phyloP scores from a whole-genome alignment of 1,140 invertebrate genomes.

The Amyelois transitella region DNA sequence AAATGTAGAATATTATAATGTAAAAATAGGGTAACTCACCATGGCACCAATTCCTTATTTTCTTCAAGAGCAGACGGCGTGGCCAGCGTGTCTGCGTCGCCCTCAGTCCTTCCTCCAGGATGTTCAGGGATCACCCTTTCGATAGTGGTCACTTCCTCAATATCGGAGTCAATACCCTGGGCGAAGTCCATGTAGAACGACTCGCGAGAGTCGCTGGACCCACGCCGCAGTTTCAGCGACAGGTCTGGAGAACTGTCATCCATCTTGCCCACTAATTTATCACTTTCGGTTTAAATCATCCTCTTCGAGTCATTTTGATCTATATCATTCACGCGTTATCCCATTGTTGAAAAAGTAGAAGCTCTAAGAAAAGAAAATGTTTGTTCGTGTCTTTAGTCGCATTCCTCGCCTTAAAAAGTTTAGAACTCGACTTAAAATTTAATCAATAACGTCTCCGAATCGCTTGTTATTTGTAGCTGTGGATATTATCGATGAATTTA shows the following conservation, averaged over 20 bases:
- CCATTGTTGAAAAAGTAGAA: constrained; percentile 23
- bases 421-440: too few relatives aligned
- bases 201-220: constrained; percentile 88
- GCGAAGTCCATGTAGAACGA: constrained; percentile 93
- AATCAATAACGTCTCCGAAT: too few relatives aligned
- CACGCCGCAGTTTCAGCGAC: constrained; percentile 85
- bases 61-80: constrained; percentile 70
- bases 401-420: too few relatives aligned
- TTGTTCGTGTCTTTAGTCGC: too few relatives aligned
- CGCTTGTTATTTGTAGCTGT: too few relatives aligned
- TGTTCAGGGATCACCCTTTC: constrained; percentile 68
- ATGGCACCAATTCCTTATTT: constrained; percentile 64
- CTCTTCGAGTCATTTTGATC: constrained; percentile 2
- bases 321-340: constrained; percentile 26
- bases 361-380: constrained; percentile 1
- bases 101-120: constrained; percentile 62
- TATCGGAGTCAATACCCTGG: constrained; percentile 90
- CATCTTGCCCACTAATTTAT: constrained; percentile 69
- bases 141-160: constrained; percentile 85
- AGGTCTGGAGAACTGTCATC: constrained; percentile 89
- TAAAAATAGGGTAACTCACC: constrained; percentile 30
- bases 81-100: constrained; percentile 72
- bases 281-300: constrained; percentile 29
- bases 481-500: background rate
- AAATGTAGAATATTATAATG: background rate